These are phyloP conservation scores for Lynx canadensis DNA, from an alignment of 2,113 vertebrate species.

Conservation along the genomic window DNA sequence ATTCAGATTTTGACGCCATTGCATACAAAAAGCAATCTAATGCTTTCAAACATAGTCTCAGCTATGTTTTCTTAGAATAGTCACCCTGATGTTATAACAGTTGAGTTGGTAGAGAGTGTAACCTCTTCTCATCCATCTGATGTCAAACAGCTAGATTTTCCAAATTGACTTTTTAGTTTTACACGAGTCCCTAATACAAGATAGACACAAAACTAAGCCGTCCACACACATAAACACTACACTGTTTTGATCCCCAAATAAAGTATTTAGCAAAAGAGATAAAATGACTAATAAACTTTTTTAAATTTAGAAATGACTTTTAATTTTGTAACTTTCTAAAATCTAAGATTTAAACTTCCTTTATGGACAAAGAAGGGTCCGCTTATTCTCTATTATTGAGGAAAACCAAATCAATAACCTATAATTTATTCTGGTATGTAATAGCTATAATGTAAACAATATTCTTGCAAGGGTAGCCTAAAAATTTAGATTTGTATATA, in stretches of 20 bases:
- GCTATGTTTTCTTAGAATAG: constrained; percentile 27
- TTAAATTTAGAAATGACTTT: not conserved
- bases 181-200: constrained; percentile 56
- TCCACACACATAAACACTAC: not conserved
- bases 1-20: not conserved
- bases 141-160: constrained; percentile 55
- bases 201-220: constrained; percentile 33
- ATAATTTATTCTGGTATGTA: not conserved
- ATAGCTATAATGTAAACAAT: not conserved
- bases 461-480: not conserved
- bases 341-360: not conserved
- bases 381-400: not conserved
- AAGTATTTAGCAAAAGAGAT: not conserved
- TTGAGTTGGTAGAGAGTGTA: constrained; percentile 13
- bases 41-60: constrained; percentile 15
- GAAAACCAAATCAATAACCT: not conserved
- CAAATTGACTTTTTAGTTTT: constrained; percentile 62
- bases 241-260: constrained; percentile 35
- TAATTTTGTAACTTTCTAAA: not conserved
- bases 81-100: constrained; percentile 36
- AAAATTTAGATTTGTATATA: not conserved
- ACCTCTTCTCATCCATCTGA: constrained; percentile 4
- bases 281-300: constrained; percentile 19
- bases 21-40: constrained; percentile 23
- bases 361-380: constrained; percentile 9